Evolutionary conservation across 2,888 invertebrate genomes (phyloP), one percentile per base, ranked within the genome.

Genomic region (Imbricaverruca yamaguchii): DNA sequence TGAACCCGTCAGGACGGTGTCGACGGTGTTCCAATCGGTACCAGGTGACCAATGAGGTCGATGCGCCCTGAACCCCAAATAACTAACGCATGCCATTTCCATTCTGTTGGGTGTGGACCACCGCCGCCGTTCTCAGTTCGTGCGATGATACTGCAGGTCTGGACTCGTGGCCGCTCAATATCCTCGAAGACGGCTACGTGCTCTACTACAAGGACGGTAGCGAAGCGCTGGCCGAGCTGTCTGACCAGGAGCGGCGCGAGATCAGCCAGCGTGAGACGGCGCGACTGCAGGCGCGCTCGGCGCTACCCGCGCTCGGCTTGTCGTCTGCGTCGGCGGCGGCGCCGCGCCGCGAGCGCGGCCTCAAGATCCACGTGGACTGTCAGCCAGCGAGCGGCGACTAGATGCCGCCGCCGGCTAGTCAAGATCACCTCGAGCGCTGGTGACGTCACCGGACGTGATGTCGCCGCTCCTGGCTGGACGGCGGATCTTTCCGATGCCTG

Each of bases 281-380:
- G 86, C 87, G 83, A 81, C 82, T 81, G 12, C 55, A 63, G n/a
- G 86, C 87, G 69, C 87, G 89, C 59, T 85, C 90, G 82, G 89
- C 90, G 83, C 88, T 88, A 83, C 86, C 86, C 67, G 85, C 86
- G 84, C 86, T 86, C 85, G 84, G 81, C 12, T 80, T 79, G 21
- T 81, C 83, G 80, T 81, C 84, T 80, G 87, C 88, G 82, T 86
- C 87, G 55, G 86, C 87, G 78, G 90, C 89, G 85, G 91, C 91
- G 82, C 91, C 91, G 67, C 89, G 92, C 80, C 91, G 91, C 85
- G 93, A 93, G 86, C 89, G 90, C 85, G 92, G 92, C 59, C 88
- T 93, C 80, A 93, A 92, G 88, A 93, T 93, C 84, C 92, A 92
- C 87, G 87, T 92, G 84, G 92, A 92, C 85, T 87, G 88, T 80